phyloP scores from a whole-genome alignment of 35 echinoderm and acorn worm genomes.

The Ophiothrix spiculata region DNA sequence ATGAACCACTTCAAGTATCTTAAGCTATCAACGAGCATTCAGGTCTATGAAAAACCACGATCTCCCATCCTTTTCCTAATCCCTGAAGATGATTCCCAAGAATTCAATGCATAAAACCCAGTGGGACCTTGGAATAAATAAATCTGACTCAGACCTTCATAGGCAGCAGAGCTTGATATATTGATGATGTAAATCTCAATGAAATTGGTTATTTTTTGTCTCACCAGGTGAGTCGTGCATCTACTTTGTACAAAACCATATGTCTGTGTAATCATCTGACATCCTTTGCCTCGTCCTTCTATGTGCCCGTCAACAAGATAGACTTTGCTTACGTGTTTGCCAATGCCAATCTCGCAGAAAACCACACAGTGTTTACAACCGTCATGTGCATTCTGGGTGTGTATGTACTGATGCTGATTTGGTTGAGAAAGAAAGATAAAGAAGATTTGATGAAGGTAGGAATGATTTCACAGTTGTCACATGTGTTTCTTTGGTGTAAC shows the following conservation, averaged over 20 bases:
- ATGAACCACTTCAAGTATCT: too few relatives aligned
- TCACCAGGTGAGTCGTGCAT: background rate
- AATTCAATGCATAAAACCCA: background rate
- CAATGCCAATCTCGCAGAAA: conserved; percentile 17
- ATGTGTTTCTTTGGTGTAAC: background rate
- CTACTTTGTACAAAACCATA: background rate
- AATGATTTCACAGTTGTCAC: background rate
- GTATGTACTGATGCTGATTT: conserved; percentile 40
- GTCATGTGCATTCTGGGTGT: background rate
- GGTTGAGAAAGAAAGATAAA: conserved; percentile 8
- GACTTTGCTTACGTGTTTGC: conserved; percentile 38
- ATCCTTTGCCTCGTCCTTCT: conserved; percentile 36
- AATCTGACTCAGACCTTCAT: background rate
- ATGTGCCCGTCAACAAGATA: conserved; percentile 33
- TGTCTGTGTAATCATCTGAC: conserved; percentile 42
- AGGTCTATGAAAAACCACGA: too few relatives aligned
- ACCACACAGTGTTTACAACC: conserved; percentile 27
- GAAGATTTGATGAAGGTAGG: background rate
- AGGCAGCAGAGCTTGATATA: background rate
- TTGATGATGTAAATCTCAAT: background rate
- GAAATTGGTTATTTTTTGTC: background rate
- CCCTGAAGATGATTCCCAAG: too few relatives aligned
- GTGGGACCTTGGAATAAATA: background rate
- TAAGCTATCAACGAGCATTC: too few relatives aligned
- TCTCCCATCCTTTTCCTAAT: too few relatives aligned